A percentile compares a stretch with the other conserved stretches of the same genome.
Conservation (phyloP, 2,797 vertebrate genomes). For the Pseudochromis fuscus region DNA sequence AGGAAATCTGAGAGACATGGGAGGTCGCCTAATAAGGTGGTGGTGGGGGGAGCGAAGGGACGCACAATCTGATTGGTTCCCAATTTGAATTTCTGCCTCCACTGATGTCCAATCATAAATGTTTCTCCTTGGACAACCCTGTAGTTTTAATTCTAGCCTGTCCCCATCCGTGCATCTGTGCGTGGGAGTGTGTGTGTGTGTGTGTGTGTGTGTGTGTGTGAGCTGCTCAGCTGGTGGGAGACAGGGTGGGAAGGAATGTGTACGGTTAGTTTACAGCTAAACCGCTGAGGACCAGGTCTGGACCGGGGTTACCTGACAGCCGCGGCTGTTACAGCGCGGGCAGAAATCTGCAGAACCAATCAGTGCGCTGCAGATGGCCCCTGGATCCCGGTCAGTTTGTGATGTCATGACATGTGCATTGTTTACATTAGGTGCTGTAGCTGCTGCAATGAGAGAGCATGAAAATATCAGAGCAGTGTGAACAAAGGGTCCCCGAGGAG, state of each 20-base stretch:
- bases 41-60: conserved; percentile 71
- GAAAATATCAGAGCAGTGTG: conserved; percentile 56
- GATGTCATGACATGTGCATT: conserved; percentile 53
- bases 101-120: conserved; percentile 76
- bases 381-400: conserved; percentile 49
- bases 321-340: conserved; percentile 7
- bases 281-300: conserved; percentile 78
- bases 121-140: conserved; percentile 62
- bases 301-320: conserved; percentile 74
- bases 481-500: conserved; percentile 68
- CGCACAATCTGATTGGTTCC: conserved; percentile 78
- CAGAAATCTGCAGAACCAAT: conserved; percentile 52
- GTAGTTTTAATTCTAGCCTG: conserved; percentile 72
- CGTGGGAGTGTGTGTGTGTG: conserved; percentile 23
- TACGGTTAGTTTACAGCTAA: conserved; percentile 82
- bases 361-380: conserved; percentile 43
- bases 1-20: conserved; percentile 81
- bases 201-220: conserved; percentile 16
- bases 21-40: conserved; percentile 78
- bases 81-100: conserved; percentile 82
- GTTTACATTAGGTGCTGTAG: conserved; percentile 47
- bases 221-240: conserved; percentile 75
- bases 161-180: conserved; percentile 34
- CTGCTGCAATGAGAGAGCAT: conserved; percentile 40
- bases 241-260: conserved; percentile 85